Conservation (phyloP, 2,888 invertebrate genomes). For the Lathronympha strigana region DNA sequence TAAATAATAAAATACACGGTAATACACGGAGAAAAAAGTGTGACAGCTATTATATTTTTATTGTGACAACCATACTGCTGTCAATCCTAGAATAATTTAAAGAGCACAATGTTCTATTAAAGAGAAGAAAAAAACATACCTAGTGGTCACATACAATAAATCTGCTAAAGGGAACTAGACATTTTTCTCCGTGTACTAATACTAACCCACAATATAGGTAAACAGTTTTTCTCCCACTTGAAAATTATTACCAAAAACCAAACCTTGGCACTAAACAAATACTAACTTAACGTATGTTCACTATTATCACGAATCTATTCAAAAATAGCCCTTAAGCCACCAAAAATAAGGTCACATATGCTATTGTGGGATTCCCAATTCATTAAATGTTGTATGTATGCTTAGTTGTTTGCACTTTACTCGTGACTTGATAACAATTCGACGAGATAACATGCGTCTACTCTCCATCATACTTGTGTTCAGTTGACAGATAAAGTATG, state of each 20-base stretch:
- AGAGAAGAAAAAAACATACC: too few species aligned
- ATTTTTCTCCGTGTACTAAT: too few species aligned
- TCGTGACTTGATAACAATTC: constrained; percentile 42
- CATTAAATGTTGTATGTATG: constrained; percentile 21
- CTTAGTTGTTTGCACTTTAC: constrained; percentile 37
- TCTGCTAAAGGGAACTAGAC: too few species aligned
- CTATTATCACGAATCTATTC: background rate
- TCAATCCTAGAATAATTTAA: too few species aligned
- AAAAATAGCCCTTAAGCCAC: background rate
- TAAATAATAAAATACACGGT: too few species aligned
- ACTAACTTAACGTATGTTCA: background rate
- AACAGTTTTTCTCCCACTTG: background rate
- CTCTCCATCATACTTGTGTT: constrained; percentile 19
- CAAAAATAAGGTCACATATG: background rate
- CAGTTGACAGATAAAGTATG: constrained; percentile 33
- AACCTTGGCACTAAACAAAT: background rate
- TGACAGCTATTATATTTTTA: too few species aligned
- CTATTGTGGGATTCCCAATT: constrained; percentile 1
- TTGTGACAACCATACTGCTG: too few species aligned
- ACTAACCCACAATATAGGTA: too few species aligned
- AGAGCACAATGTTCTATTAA: too few species aligned
- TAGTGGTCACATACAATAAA: too few species aligned
- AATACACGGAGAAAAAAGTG: too few species aligned
- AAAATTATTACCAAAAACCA: background rate
- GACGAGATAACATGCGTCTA: constrained; percentile 38